Percentiles rank a stretch among this genome's conserved stretches.
Evolutionary conservation across 2,888 invertebrate genomes (phyloP).

Genomic region (Philonicus albiceps): DNA sequence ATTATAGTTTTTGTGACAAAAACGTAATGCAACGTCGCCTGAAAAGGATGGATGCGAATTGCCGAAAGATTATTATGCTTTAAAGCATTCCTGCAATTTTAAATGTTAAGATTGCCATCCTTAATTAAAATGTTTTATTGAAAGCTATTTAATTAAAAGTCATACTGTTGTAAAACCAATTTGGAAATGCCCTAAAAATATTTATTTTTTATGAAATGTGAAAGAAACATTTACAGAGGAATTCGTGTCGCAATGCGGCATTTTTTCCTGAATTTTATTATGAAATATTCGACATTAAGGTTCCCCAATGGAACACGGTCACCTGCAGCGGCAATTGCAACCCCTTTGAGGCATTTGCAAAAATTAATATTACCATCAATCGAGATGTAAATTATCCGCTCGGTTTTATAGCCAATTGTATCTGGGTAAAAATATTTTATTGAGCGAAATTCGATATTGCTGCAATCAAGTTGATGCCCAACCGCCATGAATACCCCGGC

Average conservation of each 20-base stretch:
- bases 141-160: background rate
- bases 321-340: background rate
- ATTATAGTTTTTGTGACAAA: too few relatives aligned
- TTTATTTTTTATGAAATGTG: background rate
- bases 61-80: background rate
- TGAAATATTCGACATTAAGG: background rate
- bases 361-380: background rate
- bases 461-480: background rate
- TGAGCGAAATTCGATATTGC: background rate
- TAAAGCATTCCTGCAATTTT: background rate
- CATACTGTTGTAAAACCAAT: background rate
- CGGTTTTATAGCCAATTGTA: background rate
- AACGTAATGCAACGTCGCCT: background rate
- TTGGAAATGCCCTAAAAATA: background rate
- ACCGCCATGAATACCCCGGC: background rate
- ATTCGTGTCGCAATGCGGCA: background rate
- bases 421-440: background rate
- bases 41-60: background rate
- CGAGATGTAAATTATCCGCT: background rate
- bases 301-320: background rate
- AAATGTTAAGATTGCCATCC: background rate
- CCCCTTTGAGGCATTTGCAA: background rate
- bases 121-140: background rate
- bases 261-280: background rate
- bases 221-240: background rate